Base-by-base conservation (phyloP, 2,888 invertebrate species). In the Corythucha ciliata region DNA sequence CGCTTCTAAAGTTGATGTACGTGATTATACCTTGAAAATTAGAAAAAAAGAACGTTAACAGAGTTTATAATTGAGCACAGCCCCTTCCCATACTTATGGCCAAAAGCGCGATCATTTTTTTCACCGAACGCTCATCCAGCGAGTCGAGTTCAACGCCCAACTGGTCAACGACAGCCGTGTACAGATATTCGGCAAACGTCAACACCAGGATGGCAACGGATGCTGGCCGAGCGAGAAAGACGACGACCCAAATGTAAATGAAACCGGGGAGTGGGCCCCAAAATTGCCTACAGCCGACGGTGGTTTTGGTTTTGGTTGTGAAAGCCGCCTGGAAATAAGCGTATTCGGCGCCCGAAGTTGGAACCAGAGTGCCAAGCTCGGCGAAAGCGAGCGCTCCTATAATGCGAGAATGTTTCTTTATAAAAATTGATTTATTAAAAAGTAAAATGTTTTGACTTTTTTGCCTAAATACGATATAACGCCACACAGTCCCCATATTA, bases 341-440 rank as follows among this genome's bases (percentile, higher is more conserved):
- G 65, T 87, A 87, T 68, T 87, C 86, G 2, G 84, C 86, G 2
- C 88, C 88, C 1, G 86, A 85, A 63, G 81, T 74, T 1, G 80
- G 81, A 4, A 87, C 77, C 1, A 86, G 79, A 0, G 83, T 82
- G 25, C 86, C 85, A 47, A 88, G 69, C 70, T 88, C 88, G 27
- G 86, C 83, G 63, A 84, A 88, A 2, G 82, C 80, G 54, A 87
- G 66, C 0, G 86, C 86, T 59, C 87, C 83, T 83, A 26, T 25
- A 54, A 47, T 16, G n/a, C n/a, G n/a, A n/a, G n/a, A n/a, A n/a
- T n/a, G n/a, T n/a, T n/a, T n/a, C n/a, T n/a, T n/a, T n/a, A n/a
- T n/a, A n/a, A n/a, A n/a, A n/a, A n/a, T n/a, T n/a, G n/a, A n/a
- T n/a, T n/a, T n/a, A n/a, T n/a, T n/a, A n/a, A n/a, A n/a, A n/a